Conservation (phyloP, 2,888 invertebrate genomes). For the Agrochola lychnidis region DNA sequence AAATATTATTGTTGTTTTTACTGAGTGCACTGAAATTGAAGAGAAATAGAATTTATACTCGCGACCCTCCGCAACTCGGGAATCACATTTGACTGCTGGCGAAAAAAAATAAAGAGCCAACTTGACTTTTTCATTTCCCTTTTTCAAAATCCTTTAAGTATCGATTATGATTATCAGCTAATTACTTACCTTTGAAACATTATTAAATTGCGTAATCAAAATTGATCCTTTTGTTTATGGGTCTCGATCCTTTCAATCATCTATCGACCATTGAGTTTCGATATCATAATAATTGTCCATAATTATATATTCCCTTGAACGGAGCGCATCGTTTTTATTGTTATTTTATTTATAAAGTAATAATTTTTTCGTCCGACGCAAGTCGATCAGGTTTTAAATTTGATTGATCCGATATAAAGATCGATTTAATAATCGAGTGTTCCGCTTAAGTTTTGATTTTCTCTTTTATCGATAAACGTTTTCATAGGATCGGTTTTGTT, state of each 20-base stretch:
- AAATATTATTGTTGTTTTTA: conserved; percentile 89
- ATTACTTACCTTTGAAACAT: conserved; percentile 82
- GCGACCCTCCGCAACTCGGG: conserved; percentile 79
- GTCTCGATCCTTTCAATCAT: conserved; percentile 90
- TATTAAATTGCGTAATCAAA: conserved; percentile 89
- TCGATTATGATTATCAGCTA: conserved; percentile 83
- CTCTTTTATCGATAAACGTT: conserved; percentile 85
- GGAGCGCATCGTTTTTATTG: conserved; percentile 89
- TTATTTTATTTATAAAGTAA: conserved; percentile 91
- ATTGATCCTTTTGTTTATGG: conserved; percentile 90
- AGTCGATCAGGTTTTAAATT: conserved; percentile 89
- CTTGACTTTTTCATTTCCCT: conserved; percentile 72
- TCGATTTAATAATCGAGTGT: conserved; percentile 89
- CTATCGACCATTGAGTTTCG: conserved; percentile 89
- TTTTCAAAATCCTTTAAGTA: conserved; percentile 72
- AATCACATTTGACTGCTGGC: conserved; percentile 81
- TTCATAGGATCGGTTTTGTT: conserved; percentile 81
- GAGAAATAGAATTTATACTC: conserved; percentile 87
- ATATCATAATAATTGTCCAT: conserved; percentile 91
- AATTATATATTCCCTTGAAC: conserved; percentile 90
- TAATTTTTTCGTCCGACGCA: conserved; percentile 88
- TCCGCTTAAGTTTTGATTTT: conserved; percentile 83
- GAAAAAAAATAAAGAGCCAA: conserved; percentile 73
- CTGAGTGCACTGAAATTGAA: conserved; percentile 89
- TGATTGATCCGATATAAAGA: conserved; percentile 91